Evolutionary conservation across 2,113 vertebrate genomes (phyloP).

Genomic region (Pelobates fuscus): DNA sequence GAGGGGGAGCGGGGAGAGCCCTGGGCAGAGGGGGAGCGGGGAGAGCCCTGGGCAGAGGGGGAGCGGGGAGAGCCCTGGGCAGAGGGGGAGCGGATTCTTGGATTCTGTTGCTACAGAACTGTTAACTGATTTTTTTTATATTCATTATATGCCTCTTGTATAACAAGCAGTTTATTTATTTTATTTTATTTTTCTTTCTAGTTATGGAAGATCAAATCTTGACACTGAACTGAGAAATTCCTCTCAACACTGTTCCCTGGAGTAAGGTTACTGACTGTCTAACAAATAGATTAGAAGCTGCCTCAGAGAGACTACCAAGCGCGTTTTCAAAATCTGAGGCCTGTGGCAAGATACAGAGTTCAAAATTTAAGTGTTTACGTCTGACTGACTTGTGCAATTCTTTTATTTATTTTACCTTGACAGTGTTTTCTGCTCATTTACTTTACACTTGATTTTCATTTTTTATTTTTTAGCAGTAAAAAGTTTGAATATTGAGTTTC

Average conservation of each 20-base stretch:
- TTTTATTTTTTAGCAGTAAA: conserved; percentile 67
- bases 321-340: conserved; percentile 64
- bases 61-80: no score
- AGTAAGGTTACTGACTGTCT: conserved; percentile 53
- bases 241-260: conserved; percentile 56
- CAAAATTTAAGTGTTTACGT: conserved; percentile 78
- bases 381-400: conserved; percentile 86
- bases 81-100: no score
- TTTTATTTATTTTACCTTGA: conserved; percentile 90
- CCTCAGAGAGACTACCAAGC: conserved; percentile 62
- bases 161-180: not conserved
- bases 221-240: conserved; percentile 63
- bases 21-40: no score
- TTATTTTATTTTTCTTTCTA: conserved; percentile 60
- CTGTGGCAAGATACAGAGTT: conserved; percentile 62
- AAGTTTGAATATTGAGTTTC: conserved; percentile 60
- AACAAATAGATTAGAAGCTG: conserved; percentile 57
- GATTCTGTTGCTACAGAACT: no score
- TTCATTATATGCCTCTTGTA: no score
- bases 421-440: conserved; percentile 67
- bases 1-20: no score
- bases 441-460: conserved; percentile 58
- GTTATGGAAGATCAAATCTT: conserved; percentile 99
- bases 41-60: no score
- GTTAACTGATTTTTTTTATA: no score